Evolutionary conservation across 2,797 vertebrate species (phyloP).

Genomic region (Cetoscarus ocellatus): DNA sequence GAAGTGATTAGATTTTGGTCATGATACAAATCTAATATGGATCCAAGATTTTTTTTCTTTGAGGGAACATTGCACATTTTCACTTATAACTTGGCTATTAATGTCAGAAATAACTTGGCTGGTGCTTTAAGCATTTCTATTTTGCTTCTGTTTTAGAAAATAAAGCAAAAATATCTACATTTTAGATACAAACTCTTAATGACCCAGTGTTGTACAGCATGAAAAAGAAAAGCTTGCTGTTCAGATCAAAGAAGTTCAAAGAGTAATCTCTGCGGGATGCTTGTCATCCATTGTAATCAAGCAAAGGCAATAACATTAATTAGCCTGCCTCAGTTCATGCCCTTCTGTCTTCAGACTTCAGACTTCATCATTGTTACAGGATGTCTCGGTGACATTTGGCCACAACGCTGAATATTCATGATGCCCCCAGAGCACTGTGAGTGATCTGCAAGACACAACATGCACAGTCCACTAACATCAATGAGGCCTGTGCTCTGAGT

Average conservation of each 20-base stretch:
- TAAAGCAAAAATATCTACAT: background rate
- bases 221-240: conserved; percentile 26
- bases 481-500: conserved; percentile 21
- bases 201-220: background rate
- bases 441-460: conserved; percentile 26
- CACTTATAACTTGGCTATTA: too few relatives aligned
- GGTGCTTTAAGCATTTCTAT: too few relatives aligned
- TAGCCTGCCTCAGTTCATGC: conserved; percentile 49
- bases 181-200: conserved; percentile 22
- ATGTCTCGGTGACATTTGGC: conserved; percentile 56
- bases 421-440: conserved; percentile 42
- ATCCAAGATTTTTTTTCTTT: too few relatives aligned
- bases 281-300: conserved; percentile 56
- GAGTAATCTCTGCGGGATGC: conserved; percentile 51
- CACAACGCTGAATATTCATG: conserved; percentile 53
- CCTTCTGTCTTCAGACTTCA: conserved; percentile 65
- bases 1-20: too few relatives aligned
- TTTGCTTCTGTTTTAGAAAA: conserved; percentile 5
- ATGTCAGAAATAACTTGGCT: too few relatives aligned
- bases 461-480: conserved; percentile 24
- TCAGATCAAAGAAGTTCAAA: conserved; percentile 22
- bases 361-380: conserved; percentile 68
- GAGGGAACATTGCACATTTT: too few relatives aligned
- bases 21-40: too few relatives aligned
- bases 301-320: conserved; percentile 49